Conservation (phyloP, 2,888 invertebrate species). For the Caenorhabditis japonica region DNA sequence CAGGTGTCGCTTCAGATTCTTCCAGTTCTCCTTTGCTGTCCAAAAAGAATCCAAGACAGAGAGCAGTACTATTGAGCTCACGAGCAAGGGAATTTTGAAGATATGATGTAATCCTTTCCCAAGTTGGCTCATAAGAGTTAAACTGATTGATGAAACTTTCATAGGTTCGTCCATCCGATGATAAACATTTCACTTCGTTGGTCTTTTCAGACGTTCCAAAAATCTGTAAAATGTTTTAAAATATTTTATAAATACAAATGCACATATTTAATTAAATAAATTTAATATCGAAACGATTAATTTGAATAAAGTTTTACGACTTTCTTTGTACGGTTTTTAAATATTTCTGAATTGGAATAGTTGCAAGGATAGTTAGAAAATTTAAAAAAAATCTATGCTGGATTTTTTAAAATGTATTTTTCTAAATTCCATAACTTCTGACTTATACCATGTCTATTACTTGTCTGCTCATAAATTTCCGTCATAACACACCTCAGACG, state of each 20-base stretch:
- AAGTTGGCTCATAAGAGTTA: conserved; percentile 50
- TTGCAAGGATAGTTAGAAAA: no score
- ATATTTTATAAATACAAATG: no score
- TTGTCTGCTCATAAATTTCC: background rate
- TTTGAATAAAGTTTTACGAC: no score
- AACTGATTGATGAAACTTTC: conserved; percentile 55
- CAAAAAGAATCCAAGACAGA: conserved; percentile 48
- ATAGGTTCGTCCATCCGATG: conserved; percentile 33
- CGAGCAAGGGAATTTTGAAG: conserved; percentile 53
- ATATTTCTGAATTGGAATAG: no score
- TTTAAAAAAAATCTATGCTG: background rate
- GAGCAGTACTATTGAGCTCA: conserved; percentile 56
- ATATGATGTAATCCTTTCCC: conserved; percentile 60
- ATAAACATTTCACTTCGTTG: conserved; percentile 44
- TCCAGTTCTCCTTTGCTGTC: conserved; percentile 44
- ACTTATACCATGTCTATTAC: no score
- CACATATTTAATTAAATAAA: no score
- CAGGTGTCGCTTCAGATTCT: conserved; percentile 22
- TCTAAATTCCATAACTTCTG: no score
- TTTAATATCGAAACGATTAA: no score
- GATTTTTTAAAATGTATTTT: no score
- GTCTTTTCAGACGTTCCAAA: conserved; percentile 38
- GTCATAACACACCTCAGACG: conserved; percentile 26
- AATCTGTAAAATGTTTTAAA: conserved; percentile 50
- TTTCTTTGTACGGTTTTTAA: no score